Conservation (phyloP, 2,797 vertebrate genomes). For the Cossypha polioptera region DNA sequence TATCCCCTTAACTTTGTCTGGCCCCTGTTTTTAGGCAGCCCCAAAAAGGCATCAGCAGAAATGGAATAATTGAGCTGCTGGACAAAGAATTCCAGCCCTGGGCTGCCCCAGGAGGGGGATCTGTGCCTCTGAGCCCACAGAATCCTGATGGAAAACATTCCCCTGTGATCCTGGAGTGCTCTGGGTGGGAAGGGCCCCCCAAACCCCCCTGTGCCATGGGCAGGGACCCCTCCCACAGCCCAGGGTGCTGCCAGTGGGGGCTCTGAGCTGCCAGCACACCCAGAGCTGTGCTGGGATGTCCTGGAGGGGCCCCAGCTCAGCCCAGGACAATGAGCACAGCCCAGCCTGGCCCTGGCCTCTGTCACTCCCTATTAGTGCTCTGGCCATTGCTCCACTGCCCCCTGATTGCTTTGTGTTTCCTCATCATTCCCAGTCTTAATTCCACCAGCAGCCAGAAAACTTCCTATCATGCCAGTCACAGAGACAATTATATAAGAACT, state of each 20-base stretch:
- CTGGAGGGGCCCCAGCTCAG: neutral
- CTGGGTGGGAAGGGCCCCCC: neutral
- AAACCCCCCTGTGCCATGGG: no score
- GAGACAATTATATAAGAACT: neutral
- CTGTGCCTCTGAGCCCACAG: neutral
- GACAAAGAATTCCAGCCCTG: neutral
- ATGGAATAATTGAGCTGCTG: neutral
- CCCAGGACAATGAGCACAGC: neutral
- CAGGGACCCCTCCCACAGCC: neutral
- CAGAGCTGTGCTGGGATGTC: neutral
- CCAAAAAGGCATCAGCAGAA: neutral
- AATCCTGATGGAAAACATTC: accelerated
- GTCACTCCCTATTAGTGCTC: neutral
- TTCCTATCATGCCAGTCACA: neutral
- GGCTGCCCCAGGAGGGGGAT: neutral
- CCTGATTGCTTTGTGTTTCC: slow-evolving; percentile 16
- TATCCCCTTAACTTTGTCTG: neutral
- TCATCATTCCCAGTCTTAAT: neutral
- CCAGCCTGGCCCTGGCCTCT: neutral
- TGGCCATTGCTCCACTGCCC: neutral
- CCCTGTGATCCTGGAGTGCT: no score
- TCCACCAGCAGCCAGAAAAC: slow-evolving; percentile 15
- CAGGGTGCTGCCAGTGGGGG: neutral
- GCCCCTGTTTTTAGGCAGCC: no score
- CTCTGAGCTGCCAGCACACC: no score